These are phyloP conservation scores for Ichneumon xanthorius DNA, from an alignment of 2,888 invertebrate genomes.

Conservation along the genomic window DNA sequence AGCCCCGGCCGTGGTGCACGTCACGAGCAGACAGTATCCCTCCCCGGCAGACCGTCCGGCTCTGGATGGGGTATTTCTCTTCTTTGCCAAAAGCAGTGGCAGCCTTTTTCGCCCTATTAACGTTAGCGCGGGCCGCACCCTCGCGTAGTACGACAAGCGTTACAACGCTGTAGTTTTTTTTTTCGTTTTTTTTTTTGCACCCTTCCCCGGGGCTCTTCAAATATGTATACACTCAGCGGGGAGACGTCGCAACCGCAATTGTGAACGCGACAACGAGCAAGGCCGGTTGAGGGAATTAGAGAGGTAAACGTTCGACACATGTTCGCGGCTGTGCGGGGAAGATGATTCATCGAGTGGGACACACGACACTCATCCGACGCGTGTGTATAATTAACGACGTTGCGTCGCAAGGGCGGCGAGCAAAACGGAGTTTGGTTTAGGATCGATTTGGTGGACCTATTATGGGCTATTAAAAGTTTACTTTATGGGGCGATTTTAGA, in stretches of 20 bases:
- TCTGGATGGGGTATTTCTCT: slow-evolving; percentile 39
- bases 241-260: slow-evolving; percentile 53
- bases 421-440: background rate
- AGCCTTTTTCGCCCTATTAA: slow-evolving; percentile 42
- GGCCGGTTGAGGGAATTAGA: slow-evolving; percentile 36
- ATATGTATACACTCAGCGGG: slow-evolving; percentile 55
- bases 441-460: too few species aligned
- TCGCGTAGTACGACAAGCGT: slow-evolving; percentile 16
- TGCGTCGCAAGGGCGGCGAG: background rate
- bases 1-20: slow-evolving; percentile 70
- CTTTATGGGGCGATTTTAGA: too few species aligned
- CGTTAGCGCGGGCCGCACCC: slow-evolving; percentile 11
- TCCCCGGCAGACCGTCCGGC: slow-evolving; percentile 29
- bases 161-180: slow-evolving; percentile 31
- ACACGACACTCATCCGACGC: background rate
- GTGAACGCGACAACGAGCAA: slow-evolving; percentile 26
- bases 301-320: slow-evolving; percentile 51
- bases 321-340: slow-evolving; percentile 28
- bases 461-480: too few species aligned
- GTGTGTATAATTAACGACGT: slow-evolving; percentile 1
- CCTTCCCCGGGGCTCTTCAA: slow-evolving; percentile 42
- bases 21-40: slow-evolving; percentile 52
- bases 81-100: slow-evolving; percentile 66
- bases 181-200: background rate
- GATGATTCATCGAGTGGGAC: slow-evolving; percentile 54